A percentile compares a stretch with the other conserved stretches of the same genome.
phyloP scores from a whole-genome alignment of 2,888 invertebrate genomes.

The Andrena bucephala region DNA sequence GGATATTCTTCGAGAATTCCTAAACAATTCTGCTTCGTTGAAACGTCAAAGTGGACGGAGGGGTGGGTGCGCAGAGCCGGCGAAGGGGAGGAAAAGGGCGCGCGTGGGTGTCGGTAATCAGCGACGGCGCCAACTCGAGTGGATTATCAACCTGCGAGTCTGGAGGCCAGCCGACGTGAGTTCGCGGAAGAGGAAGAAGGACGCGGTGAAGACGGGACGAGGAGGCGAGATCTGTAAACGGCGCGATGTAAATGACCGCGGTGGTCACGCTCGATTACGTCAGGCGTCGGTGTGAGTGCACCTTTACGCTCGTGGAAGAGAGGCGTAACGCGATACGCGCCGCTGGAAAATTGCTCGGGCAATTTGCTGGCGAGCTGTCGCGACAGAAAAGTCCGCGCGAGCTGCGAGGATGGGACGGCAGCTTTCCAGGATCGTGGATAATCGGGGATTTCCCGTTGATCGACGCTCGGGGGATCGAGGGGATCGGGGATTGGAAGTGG shows the following conservation, averaged over 20 bases:
- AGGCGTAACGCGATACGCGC: slow-evolving; percentile 52
- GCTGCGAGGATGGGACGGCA: not conserved
- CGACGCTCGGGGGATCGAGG: not conserved
- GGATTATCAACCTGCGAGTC: slow-evolving; percentile 69
- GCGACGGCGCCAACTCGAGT: slow-evolving; percentile 71
- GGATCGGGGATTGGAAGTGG: too few species aligned
- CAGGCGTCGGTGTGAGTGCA: slow-evolving; percentile 42
- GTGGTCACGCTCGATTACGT: slow-evolving; percentile 60
- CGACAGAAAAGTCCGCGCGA: slow-evolving; percentile 1
- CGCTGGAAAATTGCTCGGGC: slow-evolving; percentile 37
- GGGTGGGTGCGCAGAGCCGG: not conserved
- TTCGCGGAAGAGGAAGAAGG: slow-evolving; percentile 27
- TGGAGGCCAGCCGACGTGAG: slow-evolving; percentile 47
- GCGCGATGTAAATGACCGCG: slow-evolving; percentile 68
- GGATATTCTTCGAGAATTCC: not conserved
- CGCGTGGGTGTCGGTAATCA: slow-evolving; percentile 76
- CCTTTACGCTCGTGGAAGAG: slow-evolving; percentile 26
- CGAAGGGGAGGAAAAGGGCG: slow-evolving; percentile 16
- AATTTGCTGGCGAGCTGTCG: slow-evolving; percentile 21
- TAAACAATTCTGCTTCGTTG: not conserved
- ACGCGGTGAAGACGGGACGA: slow-evolving; percentile 4
- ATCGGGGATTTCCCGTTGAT: not conserved
- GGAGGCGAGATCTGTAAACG: slow-evolving; percentile 63
- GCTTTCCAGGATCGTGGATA: not conserved
- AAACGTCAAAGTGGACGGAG: not conserved